Base-by-base conservation (phyloP, 1,140 invertebrate genomes). In the Drosophila azteca region DNA sequence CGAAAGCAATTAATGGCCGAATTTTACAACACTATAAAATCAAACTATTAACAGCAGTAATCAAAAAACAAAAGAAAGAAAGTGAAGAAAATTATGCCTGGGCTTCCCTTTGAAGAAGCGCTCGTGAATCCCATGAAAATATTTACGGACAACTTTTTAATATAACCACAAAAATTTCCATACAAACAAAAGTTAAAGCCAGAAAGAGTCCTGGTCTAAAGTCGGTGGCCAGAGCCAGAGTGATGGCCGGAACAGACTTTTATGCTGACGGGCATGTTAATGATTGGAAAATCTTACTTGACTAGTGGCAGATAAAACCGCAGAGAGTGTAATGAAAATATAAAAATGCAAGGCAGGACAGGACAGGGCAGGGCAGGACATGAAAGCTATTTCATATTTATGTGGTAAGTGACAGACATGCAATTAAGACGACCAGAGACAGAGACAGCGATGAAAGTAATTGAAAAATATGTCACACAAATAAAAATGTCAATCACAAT, bases 1-100 rank as follows among this genome's bases (percentile, higher is more conserved):
- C 41, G 2, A 46, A 52, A 72, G 59, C 60, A 81, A 74, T 82
- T 69, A 77, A 77, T 69, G 60, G 13, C 20, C 41, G 8, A 24
- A 68, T 44, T 70, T 80, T 61, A 75, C 46, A 54, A 22, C 73
- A 50, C 65, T 50, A 63, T 83, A 76, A 83, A 83, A 71, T 67
- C 53, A 57, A 74, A 55, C 55, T 62, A 63, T 64, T 64, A 60
- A 71, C 51, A 57, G 57, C 49, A 51, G 62, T 29, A 65, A 69
- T 45, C 41, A 46, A 49, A 41, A 22, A 41, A 54, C 48, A 45
- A 41, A 41, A 49, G 22, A 20, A 41, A 49, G 22, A 20, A 44
- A 49, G 11, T 1, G 11, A 39, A 39, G 11, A 13, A 13, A 39
- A 13, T 39, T 4, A 13, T 39, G 35, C 35, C 35, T 13, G 11